Percentiles rank a stretch among this genome's conserved stretches.
These are phyloP conservation scores for Eilema sororculum DNA, from an alignment of 2,888 invertebrate genomes.

Conservation along the genomic window DNA sequence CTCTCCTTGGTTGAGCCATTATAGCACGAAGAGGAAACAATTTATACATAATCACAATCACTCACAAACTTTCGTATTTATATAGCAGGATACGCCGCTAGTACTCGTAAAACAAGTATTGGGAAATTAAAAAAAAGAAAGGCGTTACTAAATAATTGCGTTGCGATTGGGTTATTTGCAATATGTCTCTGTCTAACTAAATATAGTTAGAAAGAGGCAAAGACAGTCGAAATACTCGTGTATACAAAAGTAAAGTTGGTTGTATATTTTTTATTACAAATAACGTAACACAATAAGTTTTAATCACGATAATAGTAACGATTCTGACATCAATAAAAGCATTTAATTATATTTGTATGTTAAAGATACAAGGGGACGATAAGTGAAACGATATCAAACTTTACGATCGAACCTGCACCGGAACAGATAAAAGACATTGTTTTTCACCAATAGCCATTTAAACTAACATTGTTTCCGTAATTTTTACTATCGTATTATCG, in stretches of 20 bases:
- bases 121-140: background rate
- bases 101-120: background rate
- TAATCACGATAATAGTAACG: constrained; percentile 4
- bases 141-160: background rate
- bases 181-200: background rate
- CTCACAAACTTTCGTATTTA: background rate
- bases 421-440: constrained; percentile 32
- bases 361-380: constrained; percentile 29
- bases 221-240: background rate
- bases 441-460: constrained; percentile 10
- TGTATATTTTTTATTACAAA: constrained; percentile 4
- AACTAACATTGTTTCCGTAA: background rate
- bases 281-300: background rate
- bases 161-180: background rate
- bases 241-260: background rate
- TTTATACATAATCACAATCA: background rate
- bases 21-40: no score
- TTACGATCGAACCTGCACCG: constrained; percentile 37
- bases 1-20: no score
- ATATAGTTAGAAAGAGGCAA: background rate
- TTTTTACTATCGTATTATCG: background rate
- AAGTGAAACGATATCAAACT: constrained; percentile 33
- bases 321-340: constrained; percentile 20
- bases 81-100: background rate
- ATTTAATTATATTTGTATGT: constrained; percentile 46